Evolutionary conservation across 2,888 invertebrate species (phyloP).

Genomic region (Blomia tropicalis): DNA sequence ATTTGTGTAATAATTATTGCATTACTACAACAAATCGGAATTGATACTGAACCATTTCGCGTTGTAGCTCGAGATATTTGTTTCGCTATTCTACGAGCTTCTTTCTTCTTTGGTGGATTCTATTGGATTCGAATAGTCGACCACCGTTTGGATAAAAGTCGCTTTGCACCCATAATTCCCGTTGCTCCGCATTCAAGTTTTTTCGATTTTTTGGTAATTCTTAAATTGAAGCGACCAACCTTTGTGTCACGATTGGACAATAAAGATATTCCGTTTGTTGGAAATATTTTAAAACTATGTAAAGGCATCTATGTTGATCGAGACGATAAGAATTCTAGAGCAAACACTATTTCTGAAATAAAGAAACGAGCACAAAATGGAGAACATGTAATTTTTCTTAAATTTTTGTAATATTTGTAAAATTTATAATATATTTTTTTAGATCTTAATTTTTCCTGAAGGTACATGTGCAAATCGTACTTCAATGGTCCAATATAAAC

Average conservation of each 20-base stretch:
- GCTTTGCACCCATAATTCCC: conserved; percentile 66
- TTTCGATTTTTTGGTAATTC: conserved; percentile 70
- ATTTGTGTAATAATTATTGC: neutral
- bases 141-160: neutral
- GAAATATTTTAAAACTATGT: conserved; percentile 79
- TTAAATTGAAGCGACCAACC: conserved; percentile 63
- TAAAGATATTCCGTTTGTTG: conserved; percentile 62
- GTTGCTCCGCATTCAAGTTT: conserved; percentile 80
- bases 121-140: conserved; percentile 18
- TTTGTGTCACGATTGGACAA: conserved; percentile 78
- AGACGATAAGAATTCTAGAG: conserved; percentile 78
- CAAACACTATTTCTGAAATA: conserved; percentile 75
- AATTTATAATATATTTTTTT: too few species aligned
- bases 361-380: conserved; percentile 50
- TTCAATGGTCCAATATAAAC: conserved; percentile 45
- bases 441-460: conserved; percentile 79
- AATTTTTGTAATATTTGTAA: too few species aligned
- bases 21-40: neutral
- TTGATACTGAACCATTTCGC: neutral
- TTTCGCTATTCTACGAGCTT: neutral
- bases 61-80: neutral
- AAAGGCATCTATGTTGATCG: conserved; percentile 88
- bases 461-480: conserved; percentile 87
- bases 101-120: conserved; percentile 17
- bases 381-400: too few species aligned